Evolutionary conservation across 1,140 invertebrate genomes (phyloP), one percentile per base, ranked within the genome.

Genomic region (Brevipalpus yothersi): DNA sequence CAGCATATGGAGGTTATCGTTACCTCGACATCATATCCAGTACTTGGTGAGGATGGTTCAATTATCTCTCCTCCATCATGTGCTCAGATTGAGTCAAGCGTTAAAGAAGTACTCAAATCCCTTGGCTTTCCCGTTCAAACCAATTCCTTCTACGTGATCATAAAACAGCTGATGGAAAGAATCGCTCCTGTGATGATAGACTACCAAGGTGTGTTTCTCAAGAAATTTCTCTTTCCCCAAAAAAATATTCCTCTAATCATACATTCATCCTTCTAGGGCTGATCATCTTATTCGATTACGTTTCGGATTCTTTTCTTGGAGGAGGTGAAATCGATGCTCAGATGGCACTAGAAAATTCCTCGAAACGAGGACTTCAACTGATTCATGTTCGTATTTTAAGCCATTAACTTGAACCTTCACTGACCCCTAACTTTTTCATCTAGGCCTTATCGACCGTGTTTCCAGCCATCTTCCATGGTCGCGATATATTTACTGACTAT

Each of bases 101-200:
- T 61, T 12, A 82, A 81, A 66, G 76, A 77, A 62, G 80, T 95
- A n/a, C 73, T 96, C 10, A 92, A 92, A 70, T 92, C 91, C 70
- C 75, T 95, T 0, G 91, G 91, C 4, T 80, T 87, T 66, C 87
- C 89, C 1, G 81, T 91, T 0, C 89, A 91, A 79, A 90, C 87
- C 1, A 93, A 94, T 74, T 70, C 90, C 40, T 89, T 93, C 69
- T 95, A 94, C 71, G 91, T 90, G 67, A 91, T 86, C 1, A 84
- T 95, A 19, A 93, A 95, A 74, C 86, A 89, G 79, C 70, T 96
- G 13, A 73, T 96, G 40, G 90, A 96, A 72, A 75, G 91, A 63
- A 83, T 92, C 13, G 91, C 88, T 45, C 91, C 88, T 0, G 86
- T 96, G 3, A 88, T 95, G 82, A 84, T 97, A 17, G 92, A 97